Conservation (phyloP, 2,888 invertebrate genomes). For the Hypena proboscidalis region DNA sequence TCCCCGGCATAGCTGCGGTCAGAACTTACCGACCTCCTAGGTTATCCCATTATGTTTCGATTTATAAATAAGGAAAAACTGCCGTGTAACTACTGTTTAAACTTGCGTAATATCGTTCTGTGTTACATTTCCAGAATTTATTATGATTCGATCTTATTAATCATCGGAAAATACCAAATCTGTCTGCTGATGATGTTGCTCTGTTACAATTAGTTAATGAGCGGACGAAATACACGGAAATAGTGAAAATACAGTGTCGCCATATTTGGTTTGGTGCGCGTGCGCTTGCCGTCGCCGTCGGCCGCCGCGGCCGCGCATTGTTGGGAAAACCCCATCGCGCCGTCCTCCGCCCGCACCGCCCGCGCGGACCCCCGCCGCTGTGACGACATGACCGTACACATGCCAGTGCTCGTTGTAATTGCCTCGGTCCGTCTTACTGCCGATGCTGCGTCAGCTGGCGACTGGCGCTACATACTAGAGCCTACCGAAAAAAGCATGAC, state of each 20-base stretch:
- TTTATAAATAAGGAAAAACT: constrained; percentile 32
- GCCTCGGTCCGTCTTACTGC: constrained; percentile 21
- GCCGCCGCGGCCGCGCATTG: constrained; percentile 68
- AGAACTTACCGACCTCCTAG: constrained; percentile 11
- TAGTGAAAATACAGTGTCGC: constrained; percentile 59
- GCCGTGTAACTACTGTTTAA: constrained; percentile 8
- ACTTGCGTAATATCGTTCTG: constrained; percentile 8
- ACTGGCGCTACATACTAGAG: neutral
- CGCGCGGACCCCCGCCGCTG: constrained; percentile 27
- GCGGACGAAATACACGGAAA: constrained; percentile 54
- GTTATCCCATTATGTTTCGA: constrained; percentile 12
- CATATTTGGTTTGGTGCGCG: constrained; percentile 67
- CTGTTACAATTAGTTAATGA: too few relatives aligned
- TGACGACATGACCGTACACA: constrained; percentile 46
- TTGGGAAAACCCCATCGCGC: constrained; percentile 80
- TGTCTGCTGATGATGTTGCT: neutral
- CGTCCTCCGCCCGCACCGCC: constrained; percentile 39
- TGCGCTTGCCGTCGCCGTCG: constrained; percentile 49
- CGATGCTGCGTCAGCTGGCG: constrained; percentile 33
- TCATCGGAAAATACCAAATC: constrained; percentile 4
- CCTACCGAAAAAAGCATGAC: neutral
- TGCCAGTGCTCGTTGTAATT: constrained; percentile 26
- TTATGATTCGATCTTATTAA: neutral
- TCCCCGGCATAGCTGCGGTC: constrained; percentile 26
- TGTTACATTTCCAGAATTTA: constrained; percentile 15